Percentiles rank a stretch among this genome's conserved stretches.
Conservation (phyloP, 2,797 vertebrate genomes). For the Pagetopsis macropterus region DNA sequence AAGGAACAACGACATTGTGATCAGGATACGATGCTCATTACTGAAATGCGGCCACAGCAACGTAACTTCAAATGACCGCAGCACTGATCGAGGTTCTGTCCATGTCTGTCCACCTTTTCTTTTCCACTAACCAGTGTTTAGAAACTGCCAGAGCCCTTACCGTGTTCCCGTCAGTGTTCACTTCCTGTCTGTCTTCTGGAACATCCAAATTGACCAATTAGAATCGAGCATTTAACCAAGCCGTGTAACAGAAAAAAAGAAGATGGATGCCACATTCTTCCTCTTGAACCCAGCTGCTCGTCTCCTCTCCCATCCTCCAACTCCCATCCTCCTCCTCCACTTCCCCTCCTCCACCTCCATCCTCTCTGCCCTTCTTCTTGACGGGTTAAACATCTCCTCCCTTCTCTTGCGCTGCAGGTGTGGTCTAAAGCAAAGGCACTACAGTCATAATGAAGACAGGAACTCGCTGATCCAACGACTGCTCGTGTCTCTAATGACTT, state of each 20-base stretch:
- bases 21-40: no score
- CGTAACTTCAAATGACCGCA: no score
- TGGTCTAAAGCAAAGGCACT: slow-evolving; percentile 33
- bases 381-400: slow-evolving; percentile 27
- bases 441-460: slow-evolving; percentile 23
- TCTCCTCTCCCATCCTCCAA: slow-evolving; percentile 7
- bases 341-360: background rate
- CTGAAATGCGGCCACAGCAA: no score
- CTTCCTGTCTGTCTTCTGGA: no score
- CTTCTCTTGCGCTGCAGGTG: slow-evolving; percentile 11
- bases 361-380: slow-evolving; percentile 6
- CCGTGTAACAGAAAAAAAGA: slow-evolving; percentile 18
- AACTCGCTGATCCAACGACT: slow-evolving; percentile 13
- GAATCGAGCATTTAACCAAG: no score
- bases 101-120: no score
- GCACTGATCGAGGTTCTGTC: no score
- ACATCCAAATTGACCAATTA: no score
- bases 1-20: no score
- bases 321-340: slow-evolving; percentile 12
- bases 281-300: slow-evolving; percentile 12
- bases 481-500: slow-evolving; percentile 49
- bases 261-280: slow-evolving; percentile 28
- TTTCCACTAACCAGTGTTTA: no score
- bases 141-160: no score
- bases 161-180: no score